These are phyloP conservation scores for Steatocranus sp. DNA, from an alignment of 2,797 vertebrate species.

Conservation along the genomic window DNA sequence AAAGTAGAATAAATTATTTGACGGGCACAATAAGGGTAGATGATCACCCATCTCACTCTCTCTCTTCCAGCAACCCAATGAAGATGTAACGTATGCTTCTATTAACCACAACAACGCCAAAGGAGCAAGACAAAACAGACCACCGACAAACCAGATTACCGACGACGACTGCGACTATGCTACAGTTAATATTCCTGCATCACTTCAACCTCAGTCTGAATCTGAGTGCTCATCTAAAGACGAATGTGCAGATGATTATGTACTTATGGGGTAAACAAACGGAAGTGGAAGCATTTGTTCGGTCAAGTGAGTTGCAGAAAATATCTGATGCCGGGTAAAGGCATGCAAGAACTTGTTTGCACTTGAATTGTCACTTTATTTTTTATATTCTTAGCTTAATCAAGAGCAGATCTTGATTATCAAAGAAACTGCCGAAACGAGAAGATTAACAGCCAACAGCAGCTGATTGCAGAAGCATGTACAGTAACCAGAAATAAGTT, in stretches of 20 bases:
- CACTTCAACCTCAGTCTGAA: neutral
- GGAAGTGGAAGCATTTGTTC: neutral
- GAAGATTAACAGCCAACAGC: neutral
- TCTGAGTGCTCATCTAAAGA: conserved; percentile 32
- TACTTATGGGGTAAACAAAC: conserved; percentile 64
- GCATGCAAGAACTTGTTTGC: neutral
- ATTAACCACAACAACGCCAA: conserved; percentile 56
- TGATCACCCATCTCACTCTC: neutral
- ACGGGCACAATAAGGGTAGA: neutral
- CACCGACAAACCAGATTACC: neutral
- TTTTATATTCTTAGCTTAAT: neutral
- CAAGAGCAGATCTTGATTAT: neutral
- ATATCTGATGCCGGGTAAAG: neutral
- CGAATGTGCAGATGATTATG: conserved; percentile 70
- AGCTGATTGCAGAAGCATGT: neutral
- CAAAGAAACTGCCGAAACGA: neutral
- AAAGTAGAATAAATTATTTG: neutral
- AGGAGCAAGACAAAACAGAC: neutral
- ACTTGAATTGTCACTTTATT: neutral
- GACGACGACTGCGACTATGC: conserved; percentile 64
- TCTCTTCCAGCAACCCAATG: conserved; percentile 26
- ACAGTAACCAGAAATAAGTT: neutral
- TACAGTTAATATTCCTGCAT: conserved; percentile 32
- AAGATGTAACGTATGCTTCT: conserved; percentile 71
- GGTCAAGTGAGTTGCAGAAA: neutral